phyloP scores from a whole-genome alignment of 1,140 invertebrate species.

The Drosophila jambulina region DNA sequence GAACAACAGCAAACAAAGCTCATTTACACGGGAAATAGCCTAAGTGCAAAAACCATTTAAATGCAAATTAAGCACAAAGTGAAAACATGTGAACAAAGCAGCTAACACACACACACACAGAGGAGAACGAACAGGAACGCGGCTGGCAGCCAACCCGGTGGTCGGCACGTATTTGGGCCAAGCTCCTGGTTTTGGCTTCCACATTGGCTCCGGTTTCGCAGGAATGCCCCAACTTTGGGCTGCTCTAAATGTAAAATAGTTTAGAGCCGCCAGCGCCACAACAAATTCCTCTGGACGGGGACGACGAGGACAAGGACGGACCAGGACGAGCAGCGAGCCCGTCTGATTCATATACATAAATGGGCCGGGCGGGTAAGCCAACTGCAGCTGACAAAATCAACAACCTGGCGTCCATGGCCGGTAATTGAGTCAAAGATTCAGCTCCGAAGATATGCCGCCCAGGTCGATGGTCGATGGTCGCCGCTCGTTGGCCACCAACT shows the following conservation, averaged over 20 bases:
- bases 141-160: conserved; percentile 20
- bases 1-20: conserved; percentile 76
- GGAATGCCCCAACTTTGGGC: conserved; percentile 43
- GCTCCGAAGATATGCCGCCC: conserved; percentile 27
- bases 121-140: not conserved
- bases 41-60: conserved; percentile 84
- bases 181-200: conserved; percentile 39
- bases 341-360: conserved; percentile 77
- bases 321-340: not conserved
- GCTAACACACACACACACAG: conserved; percentile 28
- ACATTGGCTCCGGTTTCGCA: conserved; percentile 18
- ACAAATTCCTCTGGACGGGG: conserved; percentile 48
- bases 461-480: conserved; percentile 6
- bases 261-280: conserved; percentile 62
- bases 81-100: conserved; percentile 83
- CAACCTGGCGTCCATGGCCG: conserved; percentile 22
- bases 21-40: conserved; percentile 84
- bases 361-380: conserved; percentile 42
- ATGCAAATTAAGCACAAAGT: conserved; percentile 84
- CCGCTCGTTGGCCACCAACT: conserved; percentile 32
- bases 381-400: conserved; percentile 51
- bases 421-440: conserved; percentile 66
- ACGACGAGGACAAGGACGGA: conserved; percentile 2
- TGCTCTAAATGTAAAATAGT: conserved; percentile 81
- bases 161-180: conserved; percentile 49